Evolutionary conservation across 2,797 vertebrate species (phyloP).

Genomic region (Melanotaenia trifasciata): DNA sequence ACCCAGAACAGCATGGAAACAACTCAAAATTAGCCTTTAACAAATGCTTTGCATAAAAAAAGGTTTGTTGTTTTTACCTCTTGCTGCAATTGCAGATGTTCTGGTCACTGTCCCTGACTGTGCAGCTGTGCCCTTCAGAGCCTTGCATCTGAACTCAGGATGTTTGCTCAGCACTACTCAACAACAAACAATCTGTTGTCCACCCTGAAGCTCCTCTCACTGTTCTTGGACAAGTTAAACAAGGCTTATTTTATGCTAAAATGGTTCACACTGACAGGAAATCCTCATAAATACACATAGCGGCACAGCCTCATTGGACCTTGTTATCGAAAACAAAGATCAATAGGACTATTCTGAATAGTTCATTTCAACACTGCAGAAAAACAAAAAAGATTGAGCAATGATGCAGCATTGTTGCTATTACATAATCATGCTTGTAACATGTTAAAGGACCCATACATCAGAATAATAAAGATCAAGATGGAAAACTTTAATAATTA

Average conservation of each 20-base stretch:
- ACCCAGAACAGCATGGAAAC: neutral
- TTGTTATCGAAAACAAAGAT: constrained; percentile 4
- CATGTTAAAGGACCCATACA: neutral
- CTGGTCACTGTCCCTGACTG: neutral
- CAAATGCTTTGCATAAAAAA: neutral
- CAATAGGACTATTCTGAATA: neutral
- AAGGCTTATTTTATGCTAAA: neutral
- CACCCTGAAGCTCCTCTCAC: constrained; percentile 5
- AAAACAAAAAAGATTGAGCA: neutral
- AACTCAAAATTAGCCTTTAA: neutral
- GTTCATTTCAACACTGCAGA: neutral
- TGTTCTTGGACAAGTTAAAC: neutral
- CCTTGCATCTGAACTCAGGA: constrained; percentile 2
- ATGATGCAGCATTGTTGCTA: neutral
- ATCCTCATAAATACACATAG: neutral
- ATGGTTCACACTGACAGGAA: neutral
- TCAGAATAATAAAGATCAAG: neutral
- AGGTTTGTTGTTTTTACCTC: neutral
- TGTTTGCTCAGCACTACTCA: constrained; percentile 3
- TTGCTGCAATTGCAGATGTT: constrained; percentile 7
- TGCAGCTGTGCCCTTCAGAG: constrained; percentile 16
- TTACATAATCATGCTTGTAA: neutral
- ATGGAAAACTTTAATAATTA: neutral
- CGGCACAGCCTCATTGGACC: neutral
- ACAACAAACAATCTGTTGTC: constrained; percentile 3